Percentiles rank a stretch among this genome's conserved stretches.
These are phyloP conservation scores for Perodicticus potto DNA, from an alignment of 2,797 vertebrate species.

Conservation along the genomic window DNA sequence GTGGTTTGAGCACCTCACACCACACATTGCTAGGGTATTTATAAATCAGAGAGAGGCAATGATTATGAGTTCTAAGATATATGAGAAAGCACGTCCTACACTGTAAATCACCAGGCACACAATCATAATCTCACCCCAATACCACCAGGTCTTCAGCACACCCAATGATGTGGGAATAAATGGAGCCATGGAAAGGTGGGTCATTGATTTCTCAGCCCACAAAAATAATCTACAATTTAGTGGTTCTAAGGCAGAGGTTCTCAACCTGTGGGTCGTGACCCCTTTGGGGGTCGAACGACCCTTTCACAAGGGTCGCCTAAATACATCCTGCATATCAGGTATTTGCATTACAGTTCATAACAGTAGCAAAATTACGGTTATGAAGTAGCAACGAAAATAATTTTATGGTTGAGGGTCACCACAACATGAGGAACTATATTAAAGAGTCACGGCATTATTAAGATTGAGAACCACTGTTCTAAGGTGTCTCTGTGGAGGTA, in stretches of 20 bases:
- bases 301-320: too few species aligned
- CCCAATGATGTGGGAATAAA: not conserved
- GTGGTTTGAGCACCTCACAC: rapidly evolving
- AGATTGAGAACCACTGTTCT: too few species aligned
- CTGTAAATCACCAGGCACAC: not conserved
- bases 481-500: rapidly evolving
- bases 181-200: not conserved
- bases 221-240: rapidly evolving
- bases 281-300: too few species aligned
- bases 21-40: rapidly evolving
- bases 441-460: too few species aligned
- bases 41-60: not conserved
- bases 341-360: too few species aligned
- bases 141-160: not conserved
- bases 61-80: too few species aligned
- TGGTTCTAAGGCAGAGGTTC: not conserved
- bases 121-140: not conserved
- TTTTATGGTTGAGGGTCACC: too few species aligned
- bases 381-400: too few species aligned
- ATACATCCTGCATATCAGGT: too few species aligned
- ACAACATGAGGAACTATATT: too few species aligned
- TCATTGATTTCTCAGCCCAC: not conserved
- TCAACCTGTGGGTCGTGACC: too few species aligned
- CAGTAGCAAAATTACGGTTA: too few species aligned
- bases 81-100: not conserved